Evolutionary conservation across 2,113 vertebrate genomes (phyloP).

Genomic region (Alosa alosa): DNA sequence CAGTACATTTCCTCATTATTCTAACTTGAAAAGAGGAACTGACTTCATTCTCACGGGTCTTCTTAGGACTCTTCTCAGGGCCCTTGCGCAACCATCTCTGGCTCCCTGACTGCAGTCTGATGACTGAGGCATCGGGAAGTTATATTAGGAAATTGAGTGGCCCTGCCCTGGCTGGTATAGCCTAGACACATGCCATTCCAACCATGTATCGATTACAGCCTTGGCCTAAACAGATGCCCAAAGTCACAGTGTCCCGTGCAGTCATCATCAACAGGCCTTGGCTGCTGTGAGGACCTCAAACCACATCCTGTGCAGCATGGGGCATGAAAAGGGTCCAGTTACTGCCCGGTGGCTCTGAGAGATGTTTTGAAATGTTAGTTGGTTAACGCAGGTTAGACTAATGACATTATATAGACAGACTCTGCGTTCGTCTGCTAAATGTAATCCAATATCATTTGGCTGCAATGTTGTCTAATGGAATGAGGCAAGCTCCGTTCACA

Average conservation of each 20-base stretch:
- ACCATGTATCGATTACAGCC: conserved; percentile 25
- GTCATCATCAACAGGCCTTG: conserved; percentile 13
- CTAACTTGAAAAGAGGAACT: background rate
- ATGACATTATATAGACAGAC: background rate
- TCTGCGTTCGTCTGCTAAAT: background rate
- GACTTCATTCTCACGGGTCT: background rate
- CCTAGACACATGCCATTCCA: conserved; percentile 31
- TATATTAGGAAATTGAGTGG: conserved; percentile 13
- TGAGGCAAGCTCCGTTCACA: background rate
- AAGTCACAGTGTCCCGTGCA: conserved; percentile 24
- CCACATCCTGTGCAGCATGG: background rate
- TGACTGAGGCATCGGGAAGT: background rate
- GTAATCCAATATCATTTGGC: background rate
- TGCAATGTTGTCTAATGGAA: background rate
- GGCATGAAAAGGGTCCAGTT: background rate
- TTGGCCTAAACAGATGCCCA: conserved; percentile 19
- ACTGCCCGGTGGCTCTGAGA: background rate
- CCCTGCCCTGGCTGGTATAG: background rate
- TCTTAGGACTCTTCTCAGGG: background rate
- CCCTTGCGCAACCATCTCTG: background rate
- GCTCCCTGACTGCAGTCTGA: background rate
- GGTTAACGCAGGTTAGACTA: background rate
- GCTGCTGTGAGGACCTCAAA: background rate
- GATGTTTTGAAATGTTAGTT: background rate
- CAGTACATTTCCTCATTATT: background rate